Percentiles rank a stretch among this genome's conserved stretches.
Evolutionary conservation across 2,113 vertebrate genomes (phyloP).

Genomic region (Tragelaphus strepsiceros): DNA sequence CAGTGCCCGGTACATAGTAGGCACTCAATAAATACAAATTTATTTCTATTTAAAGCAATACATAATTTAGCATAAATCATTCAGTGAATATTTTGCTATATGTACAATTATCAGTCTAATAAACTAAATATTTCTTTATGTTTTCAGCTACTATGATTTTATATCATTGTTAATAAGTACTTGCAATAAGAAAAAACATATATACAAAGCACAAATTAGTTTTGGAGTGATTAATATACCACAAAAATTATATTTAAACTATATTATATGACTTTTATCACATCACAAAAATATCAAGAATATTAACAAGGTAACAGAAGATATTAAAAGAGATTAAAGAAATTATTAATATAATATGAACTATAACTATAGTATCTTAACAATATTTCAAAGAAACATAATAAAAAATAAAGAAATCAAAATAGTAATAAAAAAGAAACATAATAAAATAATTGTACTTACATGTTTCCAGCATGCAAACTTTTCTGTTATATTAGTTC

Average conservation of each 20-base stretch:
- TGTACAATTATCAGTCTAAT: background rate
- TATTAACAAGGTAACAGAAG: background rate
- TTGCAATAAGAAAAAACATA: background rate
- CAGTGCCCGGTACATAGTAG: background rate
- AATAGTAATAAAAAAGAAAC: too few species aligned
- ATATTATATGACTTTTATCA: background rate
- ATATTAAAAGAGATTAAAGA: background rate
- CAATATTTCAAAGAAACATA: background rate
- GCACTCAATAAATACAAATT: background rate
- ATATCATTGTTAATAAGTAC: background rate
- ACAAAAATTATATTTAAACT: background rate
- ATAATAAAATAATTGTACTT: too few species aligned
- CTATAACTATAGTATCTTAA: background rate
- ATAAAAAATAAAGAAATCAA: too few species aligned
- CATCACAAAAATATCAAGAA: background rate
- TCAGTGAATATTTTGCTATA: background rate
- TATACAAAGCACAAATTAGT: background rate
- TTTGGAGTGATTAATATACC: background rate
- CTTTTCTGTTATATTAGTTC: background rate
- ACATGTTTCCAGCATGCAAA: too few species aligned
- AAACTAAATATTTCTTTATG: background rate
- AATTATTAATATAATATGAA: background rate
- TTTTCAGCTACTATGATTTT: background rate
- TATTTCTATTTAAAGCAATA: background rate
- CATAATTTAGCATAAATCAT: background rate